These are phyloP conservation scores for Paelopatides confundens DNA, from an alignment of 53 echinoderm and acorn worm genomes.

Conservation along the genomic window DNA sequence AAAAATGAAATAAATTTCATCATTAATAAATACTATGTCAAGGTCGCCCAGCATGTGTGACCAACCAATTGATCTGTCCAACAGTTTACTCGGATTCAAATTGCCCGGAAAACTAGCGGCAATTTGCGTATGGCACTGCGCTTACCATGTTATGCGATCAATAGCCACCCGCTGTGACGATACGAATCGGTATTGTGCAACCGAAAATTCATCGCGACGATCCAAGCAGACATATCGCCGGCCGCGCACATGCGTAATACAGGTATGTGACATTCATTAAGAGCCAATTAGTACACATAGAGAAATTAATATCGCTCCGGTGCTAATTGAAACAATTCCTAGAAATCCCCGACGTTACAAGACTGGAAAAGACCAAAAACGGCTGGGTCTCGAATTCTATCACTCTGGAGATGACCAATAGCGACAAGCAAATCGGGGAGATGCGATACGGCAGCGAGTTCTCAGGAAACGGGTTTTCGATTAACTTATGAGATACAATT, in stretches of 20 bases:
- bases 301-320: conserved; percentile 38
- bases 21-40: background rate
- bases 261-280: conserved; percentile 28
- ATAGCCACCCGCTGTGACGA: conserved; percentile 42
- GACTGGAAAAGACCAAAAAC: conserved; percentile 12
- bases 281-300: conserved; percentile 40
- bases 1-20: background rate
- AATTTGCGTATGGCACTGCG: background rate
- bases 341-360: conserved; percentile 2
- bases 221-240: background rate
- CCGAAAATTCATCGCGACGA: background rate
- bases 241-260: conserved; percentile 44
- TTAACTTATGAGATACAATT: background rate
- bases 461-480: background rate
- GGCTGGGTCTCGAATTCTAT: conserved; percentile 42
- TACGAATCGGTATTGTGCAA: background rate
- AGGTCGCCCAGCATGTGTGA: conserved; percentile 22
- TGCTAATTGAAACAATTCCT: conserved; percentile 46
- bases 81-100: background rate
- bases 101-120: background rate
- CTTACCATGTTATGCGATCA: background rate
- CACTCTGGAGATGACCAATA: conserved; percentile 4
- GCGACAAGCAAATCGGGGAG: background rate
- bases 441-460: background rate
- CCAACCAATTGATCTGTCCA: background rate